Evolutionary conservation across 1,140 invertebrate genomes (phyloP).

Genomic region (Fopius arisanus): DNA sequence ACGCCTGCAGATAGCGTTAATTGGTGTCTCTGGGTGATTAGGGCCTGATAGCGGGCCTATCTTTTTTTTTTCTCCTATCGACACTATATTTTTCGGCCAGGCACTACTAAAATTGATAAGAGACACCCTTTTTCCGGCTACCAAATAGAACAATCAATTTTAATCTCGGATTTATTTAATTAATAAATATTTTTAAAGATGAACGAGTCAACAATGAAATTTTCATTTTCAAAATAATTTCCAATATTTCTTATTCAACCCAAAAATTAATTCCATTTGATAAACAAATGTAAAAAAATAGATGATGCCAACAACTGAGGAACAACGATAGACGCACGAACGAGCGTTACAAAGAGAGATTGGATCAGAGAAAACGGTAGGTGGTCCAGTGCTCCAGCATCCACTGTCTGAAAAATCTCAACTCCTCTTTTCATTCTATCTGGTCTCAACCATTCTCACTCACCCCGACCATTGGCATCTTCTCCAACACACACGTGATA

Average conservation of each 20-base stretch:
- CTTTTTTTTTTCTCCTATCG: too few relatives aligned
- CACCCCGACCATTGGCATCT: conserved; percentile 6
- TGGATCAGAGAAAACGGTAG: conserved; percentile 61
- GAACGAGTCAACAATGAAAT: too few relatives aligned
- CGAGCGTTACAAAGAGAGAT: conserved; percentile 60
- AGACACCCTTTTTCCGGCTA: too few relatives aligned
- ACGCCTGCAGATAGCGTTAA: conserved; percentile 28
- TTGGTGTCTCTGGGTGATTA: conserved; percentile 23
- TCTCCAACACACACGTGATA: conserved; percentile 27
- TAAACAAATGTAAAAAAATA: too few relatives aligned
- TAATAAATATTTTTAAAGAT: too few relatives aligned
- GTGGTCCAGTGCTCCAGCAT: conserved; percentile 56
- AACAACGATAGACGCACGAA: conserved; percentile 52
- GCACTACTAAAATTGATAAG: too few relatives aligned
- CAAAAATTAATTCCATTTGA: too few relatives aligned
- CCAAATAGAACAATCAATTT: too few relatives aligned
- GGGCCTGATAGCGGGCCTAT: conserved; percentile 30
- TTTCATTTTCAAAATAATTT: too few relatives aligned
- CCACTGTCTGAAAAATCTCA: conserved; percentile 30
- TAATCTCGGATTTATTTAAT: too few relatives aligned
- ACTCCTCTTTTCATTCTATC: conserved; percentile 37
- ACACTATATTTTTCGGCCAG: too few relatives aligned
- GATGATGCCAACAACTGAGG: conserved; percentile 14
- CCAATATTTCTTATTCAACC: too few relatives aligned
- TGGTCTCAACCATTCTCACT: conserved; percentile 22